Base-by-base conservation (phyloP, 30 jellyfish, hydroid and myxozoan species). In the Mastigias papua region DNA sequence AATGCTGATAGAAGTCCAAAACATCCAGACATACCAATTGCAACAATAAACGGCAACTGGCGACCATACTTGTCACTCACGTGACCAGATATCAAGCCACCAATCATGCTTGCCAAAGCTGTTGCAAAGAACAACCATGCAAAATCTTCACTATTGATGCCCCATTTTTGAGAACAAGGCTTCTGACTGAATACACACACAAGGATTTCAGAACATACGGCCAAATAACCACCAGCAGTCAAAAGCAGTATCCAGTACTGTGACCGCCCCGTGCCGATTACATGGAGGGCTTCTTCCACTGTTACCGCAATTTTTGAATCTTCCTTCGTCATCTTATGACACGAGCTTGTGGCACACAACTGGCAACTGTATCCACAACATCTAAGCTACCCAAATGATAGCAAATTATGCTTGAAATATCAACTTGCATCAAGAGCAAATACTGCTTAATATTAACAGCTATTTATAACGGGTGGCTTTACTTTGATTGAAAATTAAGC, bases 1-100 rank as follows among this genome's bases (percentile, higher is more conserved):
- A 88, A 88, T 16, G 96, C 91, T 10, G 96, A 88, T 0, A 88
- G 91, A 72, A 88, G 61, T 30, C 82, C 90, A 71, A 88, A 88
- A 9, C 65, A 54, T 0, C 86, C 77, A 37, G 87, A 69, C 1
- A 78, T 57, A 23, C 91, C 96, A 58, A 88, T 29, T 10, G 87
- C 69, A 1, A 70, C 33, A 48, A 80, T 35, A 51, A 77, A 88
- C 1, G 91, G 88, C 31, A 48, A 20, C 67, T 64, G 86, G 20
- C 96, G 51, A 15, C 96, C 96, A 23, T 88, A 25, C 30, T 80
- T 62, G 67, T 88, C 96, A 79, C 96, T 88, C 58, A 69, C 32
- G 8, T 25, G 17, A 21, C 91, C 96, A 29, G 70, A 64, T 19
- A 79, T 22, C 21, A 88, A 54, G 17, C 96, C 81, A 29, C 96